phyloP scores from a whole-genome alignment of 2,888 invertebrate species.

The Ceratothoa steindachneri region DNA sequence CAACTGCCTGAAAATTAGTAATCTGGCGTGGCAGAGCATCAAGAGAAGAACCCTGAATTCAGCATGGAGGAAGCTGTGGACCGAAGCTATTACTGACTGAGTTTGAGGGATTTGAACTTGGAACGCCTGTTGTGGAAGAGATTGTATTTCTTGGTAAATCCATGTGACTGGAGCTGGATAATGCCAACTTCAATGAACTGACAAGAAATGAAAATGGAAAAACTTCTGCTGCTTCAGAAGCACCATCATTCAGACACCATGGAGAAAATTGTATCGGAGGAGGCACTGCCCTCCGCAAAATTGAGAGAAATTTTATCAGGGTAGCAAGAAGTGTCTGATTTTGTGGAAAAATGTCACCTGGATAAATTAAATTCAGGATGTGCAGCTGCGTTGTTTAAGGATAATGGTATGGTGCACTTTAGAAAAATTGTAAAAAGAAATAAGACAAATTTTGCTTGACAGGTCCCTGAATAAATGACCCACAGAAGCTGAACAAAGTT shows the following conservation, averaged over 20 bases:
- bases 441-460: not conserved
- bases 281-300: not conserved
- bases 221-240: not conserved
- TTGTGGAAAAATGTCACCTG: not conserved
- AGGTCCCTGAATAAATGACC: not conserved
- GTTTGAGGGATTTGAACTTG: constrained; percentile 16
- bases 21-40: constrained; percentile 20
- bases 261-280: not conserved
- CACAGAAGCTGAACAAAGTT: not conserved
- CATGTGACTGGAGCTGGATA: not conserved
- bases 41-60: constrained; percentile 13
- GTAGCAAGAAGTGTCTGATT: not conserved
- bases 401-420: not conserved
- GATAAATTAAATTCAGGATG: not conserved
- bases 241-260: not conserved
- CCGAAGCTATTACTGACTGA: constrained; percentile 13
- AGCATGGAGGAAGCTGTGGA: constrained; percentile 26
- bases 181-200: not conserved
- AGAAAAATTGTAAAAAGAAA: not conserved
- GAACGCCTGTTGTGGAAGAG: not conserved
- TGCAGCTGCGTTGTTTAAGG: not conserved
- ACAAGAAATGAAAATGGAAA: not conserved
- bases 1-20: constrained; percentile 40
- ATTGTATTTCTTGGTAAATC: not conserved
- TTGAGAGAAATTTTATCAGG: not conserved